phyloP scores from a whole-genome alignment of 2,113 vertebrate species.

The Lathamus discolor region DNA sequence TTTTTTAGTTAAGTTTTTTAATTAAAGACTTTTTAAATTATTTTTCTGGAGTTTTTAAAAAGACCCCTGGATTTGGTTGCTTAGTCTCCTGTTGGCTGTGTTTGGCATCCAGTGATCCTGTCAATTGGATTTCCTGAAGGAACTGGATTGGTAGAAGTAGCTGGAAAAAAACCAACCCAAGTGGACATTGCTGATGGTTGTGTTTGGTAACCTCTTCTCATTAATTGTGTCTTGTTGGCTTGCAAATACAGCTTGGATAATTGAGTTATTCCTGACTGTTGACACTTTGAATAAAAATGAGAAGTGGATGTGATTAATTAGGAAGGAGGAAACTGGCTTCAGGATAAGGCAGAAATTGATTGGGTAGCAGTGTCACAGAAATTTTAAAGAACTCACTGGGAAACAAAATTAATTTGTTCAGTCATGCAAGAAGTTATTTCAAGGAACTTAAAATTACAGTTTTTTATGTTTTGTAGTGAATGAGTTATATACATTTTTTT shows the following conservation, averaged over 20 bases:
- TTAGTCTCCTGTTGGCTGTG: neutral
- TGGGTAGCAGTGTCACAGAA: neutral
- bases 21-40: neutral
- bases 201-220: neutral
- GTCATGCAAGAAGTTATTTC: neutral
- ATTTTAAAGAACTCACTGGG: neutral
- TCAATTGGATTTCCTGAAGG: neutral
- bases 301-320: slow-evolving; percentile 12
- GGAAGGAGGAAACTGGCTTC: neutral
- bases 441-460: neutral
- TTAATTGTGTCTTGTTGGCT: slow-evolving; percentile 19
- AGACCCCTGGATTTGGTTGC: neutral
- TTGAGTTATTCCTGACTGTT: slow-evolving; percentile 22
- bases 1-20: neutral
- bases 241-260: slow-evolving; percentile 19
- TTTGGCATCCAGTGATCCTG: neutral
- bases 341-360: neutral
- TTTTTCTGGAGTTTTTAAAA: neutral
- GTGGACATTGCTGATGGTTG: neutral
- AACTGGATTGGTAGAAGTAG: neutral
- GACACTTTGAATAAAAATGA: slow-evolving; percentile 30
- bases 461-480: neutral
- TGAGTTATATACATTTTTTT: neutral
- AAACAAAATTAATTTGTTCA: neutral
- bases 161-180: neutral